Evolutionary conservation across 2,888 invertebrate species (phyloP), one percentile per base, ranked within the genome.

Genomic region (Gibbula magus): DNA sequence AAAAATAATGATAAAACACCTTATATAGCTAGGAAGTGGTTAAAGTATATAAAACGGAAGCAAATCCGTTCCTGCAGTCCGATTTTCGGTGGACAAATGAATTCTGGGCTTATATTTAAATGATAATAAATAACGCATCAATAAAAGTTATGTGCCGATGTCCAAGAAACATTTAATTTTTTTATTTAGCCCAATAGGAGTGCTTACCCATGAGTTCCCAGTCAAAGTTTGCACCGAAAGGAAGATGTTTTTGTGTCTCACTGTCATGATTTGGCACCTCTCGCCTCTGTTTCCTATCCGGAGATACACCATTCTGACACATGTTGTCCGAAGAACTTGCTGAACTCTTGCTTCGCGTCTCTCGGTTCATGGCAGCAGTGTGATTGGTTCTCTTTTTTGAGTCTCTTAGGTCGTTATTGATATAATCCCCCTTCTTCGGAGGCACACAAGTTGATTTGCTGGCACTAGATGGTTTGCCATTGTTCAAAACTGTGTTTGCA

Each of bases 371-470:
- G 8, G 74, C 73, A 22, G 70, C 74, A 70, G 82, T 87, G 85
- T 85, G 84, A 78, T 88, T 89, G 29, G 86, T 87, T 76, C 85
- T 87, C 67, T 80, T 79, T 77, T 86, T 87, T 0, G 85, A 84
- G 78, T 88, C 87, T 39, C 89, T 84, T 45, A 91, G 85, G 80
- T 91, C 91, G 84, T 92, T 91, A 80, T 91, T 92, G 81, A 92
- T 92, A 81, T 91, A 92, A 77, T 89, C 89, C 13, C 89, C 83
- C 81, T 89, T 88, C 74, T 88, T 86, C 45, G 86, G 86, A 18
- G 88, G 85, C 18, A 82, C 77, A 25, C 83, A 75, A 2, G 85
- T 78, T 7, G 88, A 81, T 51, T 88, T 86, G 83, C 83, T 83
- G n/a, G 79, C 77, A 61, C 83, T 84, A 18, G 86, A 82, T 35